These are phyloP conservation scores for Solea solea DNA, from an alignment of 2,113 vertebrate species.

Conservation along the genomic window DNA sequence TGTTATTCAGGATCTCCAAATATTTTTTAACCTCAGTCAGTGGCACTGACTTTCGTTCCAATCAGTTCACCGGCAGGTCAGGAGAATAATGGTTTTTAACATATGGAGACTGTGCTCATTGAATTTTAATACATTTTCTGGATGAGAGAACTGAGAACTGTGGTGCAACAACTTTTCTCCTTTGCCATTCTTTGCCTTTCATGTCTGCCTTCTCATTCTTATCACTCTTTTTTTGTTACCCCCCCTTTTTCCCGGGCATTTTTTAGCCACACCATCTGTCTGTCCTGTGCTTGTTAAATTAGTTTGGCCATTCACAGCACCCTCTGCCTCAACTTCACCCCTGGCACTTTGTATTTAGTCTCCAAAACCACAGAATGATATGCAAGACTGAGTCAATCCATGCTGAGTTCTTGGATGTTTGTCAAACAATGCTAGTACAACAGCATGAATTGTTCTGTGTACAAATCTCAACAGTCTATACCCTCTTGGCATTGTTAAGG, in stretches of 20 bases:
- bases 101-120: constrained; percentile 46
- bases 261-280: constrained; percentile 62
- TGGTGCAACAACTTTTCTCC: constrained; percentile 54
- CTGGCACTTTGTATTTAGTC: constrained; percentile 59
- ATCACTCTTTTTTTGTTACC: constrained; percentile 47
- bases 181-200: constrained; percentile 41
- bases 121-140: constrained; percentile 63
- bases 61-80: constrained; percentile 32
- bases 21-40: constrained; percentile 43
- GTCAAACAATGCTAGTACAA: constrained; percentile 60
- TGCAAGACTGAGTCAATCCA: constrained; percentile 62
- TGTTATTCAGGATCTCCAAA: constrained; percentile 14
- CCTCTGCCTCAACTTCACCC: constrained; percentile 59
- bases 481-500: constrained; percentile 72
- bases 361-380: constrained; percentile 55
- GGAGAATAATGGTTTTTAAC: constrained; percentile 33
- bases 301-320: constrained; percentile 46
- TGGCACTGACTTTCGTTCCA: constrained; percentile 37
- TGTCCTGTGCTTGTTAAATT: constrained; percentile 57
- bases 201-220: constrained; percentile 42
- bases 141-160: constrained; percentile 53
- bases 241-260: constrained; percentile 4
- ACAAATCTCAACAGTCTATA: constrained; percentile 57
- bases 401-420: constrained; percentile 63
- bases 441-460: constrained; percentile 61